Conservation (phyloP, 2,113 vertebrate genomes). For the Rhombomys opimus region DNA sequence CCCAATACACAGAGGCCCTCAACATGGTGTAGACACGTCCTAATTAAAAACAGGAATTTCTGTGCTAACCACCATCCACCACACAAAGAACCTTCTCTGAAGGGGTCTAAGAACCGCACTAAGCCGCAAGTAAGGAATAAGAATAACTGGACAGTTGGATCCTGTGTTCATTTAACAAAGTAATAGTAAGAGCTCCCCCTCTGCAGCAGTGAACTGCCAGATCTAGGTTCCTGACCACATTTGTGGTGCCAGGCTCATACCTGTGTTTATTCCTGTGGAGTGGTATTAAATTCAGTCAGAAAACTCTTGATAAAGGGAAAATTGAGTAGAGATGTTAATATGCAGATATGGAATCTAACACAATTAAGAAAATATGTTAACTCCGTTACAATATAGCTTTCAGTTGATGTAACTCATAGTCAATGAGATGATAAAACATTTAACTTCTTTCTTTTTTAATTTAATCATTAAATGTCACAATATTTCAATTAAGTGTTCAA, state of each 20-base stretch:
- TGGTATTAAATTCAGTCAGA: background rate
- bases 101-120: background rate
- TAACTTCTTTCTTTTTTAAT: background rate
- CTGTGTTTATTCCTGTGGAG: background rate
- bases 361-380: background rate
- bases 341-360: background rate
- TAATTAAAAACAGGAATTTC: background rate
- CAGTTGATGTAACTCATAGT: background rate
- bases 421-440: background rate
- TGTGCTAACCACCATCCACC: too few relatives aligned
- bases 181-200: background rate
- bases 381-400: background rate
- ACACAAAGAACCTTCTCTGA: background rate
- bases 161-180: background rate
- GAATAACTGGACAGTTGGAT: background rate
- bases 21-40: background rate
- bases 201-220: background rate
- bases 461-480: background rate
- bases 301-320: background rate
- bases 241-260: background rate
- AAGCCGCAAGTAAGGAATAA: background rate
- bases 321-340: background rate
- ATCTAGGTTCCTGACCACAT: background rate
- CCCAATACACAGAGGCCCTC: background rate
- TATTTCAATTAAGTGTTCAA: background rate